Conservation (phyloP, 2,888 invertebrate species). For the Atethmia centrago region DNA sequence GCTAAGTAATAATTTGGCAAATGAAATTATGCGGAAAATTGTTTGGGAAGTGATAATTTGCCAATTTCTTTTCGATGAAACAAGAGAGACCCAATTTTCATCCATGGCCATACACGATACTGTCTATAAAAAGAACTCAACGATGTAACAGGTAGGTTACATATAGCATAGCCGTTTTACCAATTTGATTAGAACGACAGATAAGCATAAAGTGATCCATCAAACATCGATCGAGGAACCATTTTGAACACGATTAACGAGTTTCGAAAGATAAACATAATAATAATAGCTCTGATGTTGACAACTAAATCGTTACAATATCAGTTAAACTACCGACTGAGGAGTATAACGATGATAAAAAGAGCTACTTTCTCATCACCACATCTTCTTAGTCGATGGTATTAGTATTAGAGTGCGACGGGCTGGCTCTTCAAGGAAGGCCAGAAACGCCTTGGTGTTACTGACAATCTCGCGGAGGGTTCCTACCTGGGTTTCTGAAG, state of each 20-base stretch:
- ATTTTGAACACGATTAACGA: constrained; percentile 19
- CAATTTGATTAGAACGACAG: constrained; percentile 38
- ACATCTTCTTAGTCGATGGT: too few relatives aligned
- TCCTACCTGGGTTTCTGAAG: background rate
- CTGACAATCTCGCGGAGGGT: background rate
- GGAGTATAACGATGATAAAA: too few relatives aligned
- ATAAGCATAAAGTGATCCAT: constrained; percentile 44
- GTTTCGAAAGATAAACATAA: constrained; percentile 16
- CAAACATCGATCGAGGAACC: constrained; percentile 39
- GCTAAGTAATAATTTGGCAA: too few relatives aligned
- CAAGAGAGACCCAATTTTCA: too few relatives aligned
- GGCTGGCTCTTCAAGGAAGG: background rate
- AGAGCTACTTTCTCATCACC: too few relatives aligned
- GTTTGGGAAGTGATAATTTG: too few relatives aligned
- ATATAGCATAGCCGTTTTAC: background rate
- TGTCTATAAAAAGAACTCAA: background rate
- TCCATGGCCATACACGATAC: background rate
- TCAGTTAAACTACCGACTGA: too few relatives aligned
- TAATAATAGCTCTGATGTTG: constrained; percentile 1
- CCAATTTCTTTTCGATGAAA: too few relatives aligned
- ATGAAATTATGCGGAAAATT: too few relatives aligned
- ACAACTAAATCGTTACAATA: background rate
- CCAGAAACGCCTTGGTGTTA: background rate
- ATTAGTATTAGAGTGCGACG: too few relatives aligned
- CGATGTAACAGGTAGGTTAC: background rate